A percentile compares a stretch with the other conserved stretches of the same genome.
Evolutionary conservation across 2,888 invertebrate species (phyloP).

Genomic region (Amphiduros pacificus): DNA sequence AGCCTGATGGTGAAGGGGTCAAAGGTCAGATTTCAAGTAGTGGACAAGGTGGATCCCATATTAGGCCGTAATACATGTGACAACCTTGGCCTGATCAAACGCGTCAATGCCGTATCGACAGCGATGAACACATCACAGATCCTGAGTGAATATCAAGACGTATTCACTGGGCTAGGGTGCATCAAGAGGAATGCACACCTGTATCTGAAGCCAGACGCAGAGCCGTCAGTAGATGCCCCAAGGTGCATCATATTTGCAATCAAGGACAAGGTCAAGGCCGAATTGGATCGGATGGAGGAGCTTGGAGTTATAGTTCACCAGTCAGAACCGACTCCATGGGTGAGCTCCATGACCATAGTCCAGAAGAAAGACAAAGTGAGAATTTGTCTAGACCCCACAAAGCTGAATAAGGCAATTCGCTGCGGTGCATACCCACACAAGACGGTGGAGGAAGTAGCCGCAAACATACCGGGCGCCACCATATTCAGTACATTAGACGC

Average conservation of each 20-base stretch:
- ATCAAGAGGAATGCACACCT: background rate
- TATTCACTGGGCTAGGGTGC: slow-evolving; percentile 3
- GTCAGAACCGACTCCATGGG: slow-evolving; percentile 5
- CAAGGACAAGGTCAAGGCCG: background rate
- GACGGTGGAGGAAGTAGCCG: slow-evolving; percentile 29
- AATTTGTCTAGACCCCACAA: slow-evolving; percentile 25
- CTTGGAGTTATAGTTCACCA: background rate
- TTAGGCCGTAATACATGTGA: too few species aligned
- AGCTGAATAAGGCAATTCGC: slow-evolving; percentile 25
- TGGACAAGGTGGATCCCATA: too few species aligned
- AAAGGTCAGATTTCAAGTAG: too few species aligned
- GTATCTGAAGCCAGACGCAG: background rate
- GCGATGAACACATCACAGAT: background rate
- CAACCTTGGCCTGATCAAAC: too few species aligned
- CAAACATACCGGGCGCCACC: slow-evolving; percentile 17
- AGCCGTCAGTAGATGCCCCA: background rate
- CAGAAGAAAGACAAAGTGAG: slow-evolving; percentile 23
- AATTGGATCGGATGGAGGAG: background rate
- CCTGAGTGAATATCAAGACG: slow-evolving; percentile 2
- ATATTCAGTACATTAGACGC: slow-evolving; percentile 29
- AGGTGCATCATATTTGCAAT: background rate
- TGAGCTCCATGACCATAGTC: background rate
- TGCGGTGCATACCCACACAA: slow-evolving; percentile 22
- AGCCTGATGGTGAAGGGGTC: too few species aligned
- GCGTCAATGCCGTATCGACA: too few species aligned